A percentile compares a stretch with the other conserved stretches of the same genome.
Evolutionary conservation across 1,140 invertebrate genomes (phyloP).

Genomic region (Eueides isabella): DNA sequence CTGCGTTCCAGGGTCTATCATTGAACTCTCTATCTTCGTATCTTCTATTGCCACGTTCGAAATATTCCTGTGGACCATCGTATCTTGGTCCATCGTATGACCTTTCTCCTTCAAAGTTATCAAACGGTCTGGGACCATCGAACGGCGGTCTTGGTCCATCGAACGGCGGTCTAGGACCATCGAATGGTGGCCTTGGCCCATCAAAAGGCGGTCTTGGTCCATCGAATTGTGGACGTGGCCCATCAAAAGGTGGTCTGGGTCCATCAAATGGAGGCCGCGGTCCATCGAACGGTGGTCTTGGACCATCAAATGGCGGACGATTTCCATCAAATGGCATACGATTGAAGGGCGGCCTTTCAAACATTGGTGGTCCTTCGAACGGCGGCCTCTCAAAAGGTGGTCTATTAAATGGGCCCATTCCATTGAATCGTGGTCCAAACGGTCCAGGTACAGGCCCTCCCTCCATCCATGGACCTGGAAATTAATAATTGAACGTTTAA

Average conservation of each 20-base stretch:
- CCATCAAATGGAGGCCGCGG: conserved; percentile 58
- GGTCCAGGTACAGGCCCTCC: conserved; percentile 48
- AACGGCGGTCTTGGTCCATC: conserved; percentile 63
- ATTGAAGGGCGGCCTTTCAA: conserved; percentile 56
- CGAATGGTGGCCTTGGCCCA: conserved; percentile 62
- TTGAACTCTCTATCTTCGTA: conserved; percentile 68
- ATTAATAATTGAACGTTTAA: conserved; percentile 24
- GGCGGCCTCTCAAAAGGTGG: conserved; percentile 47
- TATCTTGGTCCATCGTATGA: conserved; percentile 59
- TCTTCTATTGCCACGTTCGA: conserved; percentile 64
- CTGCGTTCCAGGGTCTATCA: conserved; percentile 68
- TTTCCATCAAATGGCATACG: conserved; percentile 52
- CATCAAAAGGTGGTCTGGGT: conserved; percentile 63
- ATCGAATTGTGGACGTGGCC: conserved; percentile 57
- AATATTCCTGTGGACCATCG: conserved; percentile 63
- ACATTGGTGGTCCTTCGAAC: conserved; percentile 45
- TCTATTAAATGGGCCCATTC: conserved; percentile 47
- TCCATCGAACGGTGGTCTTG: conserved; percentile 56
- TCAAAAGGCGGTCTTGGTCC: conserved; percentile 62
- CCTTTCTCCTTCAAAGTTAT: conserved; percentile 66
- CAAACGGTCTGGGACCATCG: conserved; percentile 55
- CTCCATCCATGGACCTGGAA: conserved; percentile 80
- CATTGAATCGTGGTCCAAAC: conserved; percentile 60
- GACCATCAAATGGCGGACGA: conserved; percentile 59
- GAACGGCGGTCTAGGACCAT: conserved; percentile 62